Conservation (phyloP, 2,888 invertebrate genomes). For the Drosophila niveifrons region DNA sequence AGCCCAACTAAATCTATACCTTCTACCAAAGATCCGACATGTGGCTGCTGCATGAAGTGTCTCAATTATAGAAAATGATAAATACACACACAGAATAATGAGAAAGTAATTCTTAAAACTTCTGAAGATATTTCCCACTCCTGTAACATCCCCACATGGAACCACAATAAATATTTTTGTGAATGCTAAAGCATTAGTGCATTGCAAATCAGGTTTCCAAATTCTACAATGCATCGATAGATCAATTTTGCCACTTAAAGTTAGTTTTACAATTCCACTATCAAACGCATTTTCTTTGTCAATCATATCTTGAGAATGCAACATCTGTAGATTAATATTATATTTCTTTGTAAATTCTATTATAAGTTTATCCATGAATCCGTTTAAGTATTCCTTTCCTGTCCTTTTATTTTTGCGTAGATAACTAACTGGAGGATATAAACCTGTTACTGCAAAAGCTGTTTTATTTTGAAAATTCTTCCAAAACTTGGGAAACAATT, state of each 20-base stretch:
- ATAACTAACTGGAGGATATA: conserved; percentile 3
- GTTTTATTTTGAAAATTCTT: conserved; percentile 9
- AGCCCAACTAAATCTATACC: background rate
- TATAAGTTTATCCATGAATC: background rate
- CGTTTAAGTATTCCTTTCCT: background rate
- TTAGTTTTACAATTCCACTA: background rate
- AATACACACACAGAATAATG: background rate
- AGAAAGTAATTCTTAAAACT: conserved; percentile 2
- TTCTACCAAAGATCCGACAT: background rate
- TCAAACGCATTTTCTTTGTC: too few relatives aligned
- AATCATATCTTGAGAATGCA: background rate
- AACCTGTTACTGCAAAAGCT: background rate
- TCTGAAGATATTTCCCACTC: conserved; percentile 13
- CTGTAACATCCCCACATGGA: conserved; percentile 31
- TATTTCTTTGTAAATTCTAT: conserved; percentile 18
- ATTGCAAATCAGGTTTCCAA: background rate
- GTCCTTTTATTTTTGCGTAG: background rate
- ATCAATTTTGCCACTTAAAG: conserved; percentile 5
- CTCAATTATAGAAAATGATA: background rate
- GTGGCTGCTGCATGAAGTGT: background rate
- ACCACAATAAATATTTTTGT: conserved; percentile 26
- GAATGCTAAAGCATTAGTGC: background rate
- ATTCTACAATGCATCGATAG: conserved; percentile 7
- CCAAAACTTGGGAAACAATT: conserved; percentile 7
- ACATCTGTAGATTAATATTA: conserved; percentile 22